Evolutionary conservation across 2,113 vertebrate genomes (phyloP).

Genomic region (Cercocebus atys): DNA sequence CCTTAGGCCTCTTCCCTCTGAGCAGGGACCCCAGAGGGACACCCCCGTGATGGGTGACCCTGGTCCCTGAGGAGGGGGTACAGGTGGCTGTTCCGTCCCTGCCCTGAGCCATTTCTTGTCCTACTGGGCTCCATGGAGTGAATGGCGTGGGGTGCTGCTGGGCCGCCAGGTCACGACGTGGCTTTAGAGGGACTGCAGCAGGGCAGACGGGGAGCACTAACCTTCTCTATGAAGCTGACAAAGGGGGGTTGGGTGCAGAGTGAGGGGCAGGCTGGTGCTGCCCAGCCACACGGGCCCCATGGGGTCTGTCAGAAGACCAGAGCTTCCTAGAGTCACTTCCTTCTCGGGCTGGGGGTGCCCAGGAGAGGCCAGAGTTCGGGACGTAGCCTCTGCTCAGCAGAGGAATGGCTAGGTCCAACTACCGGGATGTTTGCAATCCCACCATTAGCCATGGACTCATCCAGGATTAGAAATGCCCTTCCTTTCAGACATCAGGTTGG

Average conservation of each 20-base stretch:
- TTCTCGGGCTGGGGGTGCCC: rapidly evolving
- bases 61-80: not conserved
- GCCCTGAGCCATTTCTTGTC: not conserved
- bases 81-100: not conserved
- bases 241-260: not conserved
- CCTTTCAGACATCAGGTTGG: not conserved
- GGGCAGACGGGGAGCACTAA: not conserved
- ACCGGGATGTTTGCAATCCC: not conserved
- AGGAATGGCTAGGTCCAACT: not conserved
- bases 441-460: not conserved
- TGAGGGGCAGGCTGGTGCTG: not conserved
- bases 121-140: not conserved
- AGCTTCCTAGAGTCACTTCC: not conserved
- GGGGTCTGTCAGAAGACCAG: not conserved
- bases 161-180: not conserved
- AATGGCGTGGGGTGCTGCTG: not conserved
- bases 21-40: not conserved
- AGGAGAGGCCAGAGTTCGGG: not conserved
- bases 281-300: too few species aligned
- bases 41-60: not conserved
- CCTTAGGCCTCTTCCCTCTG: not conserved
- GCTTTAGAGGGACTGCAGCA: not conserved
- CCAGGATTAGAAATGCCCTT: not conserved
- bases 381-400: not conserved
- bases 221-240: not conserved